Base-by-base conservation (phyloP, 2,113 vertebrate genomes). In the Phaethornis superciliosus region DNA sequence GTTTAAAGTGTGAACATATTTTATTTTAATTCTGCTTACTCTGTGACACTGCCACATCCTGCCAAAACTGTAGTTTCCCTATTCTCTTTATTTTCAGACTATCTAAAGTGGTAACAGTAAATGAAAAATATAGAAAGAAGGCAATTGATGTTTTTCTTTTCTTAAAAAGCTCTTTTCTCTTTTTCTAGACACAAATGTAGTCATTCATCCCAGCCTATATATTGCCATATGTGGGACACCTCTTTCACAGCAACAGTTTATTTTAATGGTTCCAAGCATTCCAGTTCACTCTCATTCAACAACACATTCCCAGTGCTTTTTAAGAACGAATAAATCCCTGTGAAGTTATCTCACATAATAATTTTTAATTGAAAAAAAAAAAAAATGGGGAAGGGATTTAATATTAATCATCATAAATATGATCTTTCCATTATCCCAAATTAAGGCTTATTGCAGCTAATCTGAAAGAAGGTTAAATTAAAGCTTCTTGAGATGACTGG, bases 341-440 rank as follows among this genome's bases (percentile, higher is more conserved):
- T 4, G 23, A 75, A 63, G 15, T 18, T 9, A 30, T 18, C 21
- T 71, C 65, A 71, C 11, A 7, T 4, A 37, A 7, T 7, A 15
- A 2, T 32, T 67, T 59, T 70, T 12, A 69, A 62, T 1, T 28
- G 15, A 60, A 70, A 52, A 37, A 42, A 15, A 9, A 47, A 47
- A 12, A 49, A 49, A 24, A 49, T 6, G 23, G 49, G 12, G 7
- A 6, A 6, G 7, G 20, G 9, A 46, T 71, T 90, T 84, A 63
- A 60, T 37, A 33, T 42, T 74, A 90, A 89, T 80, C 42, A 56
- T 30, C 30, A 60, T 37, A 85, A 93, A 87, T 44, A 71, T 1
- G 1, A 89, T 49, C 78, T 81, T 68, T 79, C n/a, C 37, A 44
- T 91, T 96, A 60, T 89, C n/a, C 78, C 60, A 89, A 89, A 87